phyloP scores from a whole-genome alignment of 2,888 invertebrate species.

The Pheosia tremula region DNA sequence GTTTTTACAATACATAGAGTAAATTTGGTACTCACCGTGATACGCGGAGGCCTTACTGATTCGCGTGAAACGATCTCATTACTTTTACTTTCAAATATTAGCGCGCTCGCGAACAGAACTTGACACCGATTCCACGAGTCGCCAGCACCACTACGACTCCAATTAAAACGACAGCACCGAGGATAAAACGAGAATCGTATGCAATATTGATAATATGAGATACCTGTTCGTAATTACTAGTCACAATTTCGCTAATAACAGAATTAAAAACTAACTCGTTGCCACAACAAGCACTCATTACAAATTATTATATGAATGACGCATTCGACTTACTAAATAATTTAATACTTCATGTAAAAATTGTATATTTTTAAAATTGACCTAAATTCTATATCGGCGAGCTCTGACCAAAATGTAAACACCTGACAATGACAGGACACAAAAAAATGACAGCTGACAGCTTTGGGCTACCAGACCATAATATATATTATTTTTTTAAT shows the following conservation, averaged over 20 bases:
- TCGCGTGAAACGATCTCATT: slow-evolving; percentile 46
- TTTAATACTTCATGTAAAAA: slow-evolving; percentile 24
- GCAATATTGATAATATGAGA: slow-evolving; percentile 59
- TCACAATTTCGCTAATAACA: slow-evolving; percentile 68
- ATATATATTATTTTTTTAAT: too few species aligned
- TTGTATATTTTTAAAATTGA: slow-evolving; percentile 52
- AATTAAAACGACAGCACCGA: slow-evolving; percentile 53
- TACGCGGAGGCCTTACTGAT: slow-evolving; percentile 42
- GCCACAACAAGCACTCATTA: slow-evolving; percentile 81
- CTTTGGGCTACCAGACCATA: slow-evolving; percentile 18
- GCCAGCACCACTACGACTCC: slow-evolving; percentile 45
- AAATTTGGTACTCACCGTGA: slow-evolving; percentile 50
- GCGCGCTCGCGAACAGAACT: slow-evolving; percentile 33
- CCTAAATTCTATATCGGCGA: slow-evolving; percentile 58
- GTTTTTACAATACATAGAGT: background rate
- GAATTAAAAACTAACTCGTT: slow-evolving; percentile 74
- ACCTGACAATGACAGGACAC: slow-evolving; percentile 58
- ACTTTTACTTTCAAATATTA: slow-evolving; percentile 57
- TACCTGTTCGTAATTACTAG: slow-evolving; percentile 63
- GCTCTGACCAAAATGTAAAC: slow-evolving; percentile 50
- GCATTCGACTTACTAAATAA: slow-evolving; percentile 37
- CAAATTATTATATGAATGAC: slow-evolving; percentile 45
- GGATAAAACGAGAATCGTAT: slow-evolving; percentile 51
- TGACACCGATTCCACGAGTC: slow-evolving; percentile 44
- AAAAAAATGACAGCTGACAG: slow-evolving; percentile 18